phyloP scores from a whole-genome alignment of 2,888 invertebrate genomes.

The Parascotia fuliginaria region DNA sequence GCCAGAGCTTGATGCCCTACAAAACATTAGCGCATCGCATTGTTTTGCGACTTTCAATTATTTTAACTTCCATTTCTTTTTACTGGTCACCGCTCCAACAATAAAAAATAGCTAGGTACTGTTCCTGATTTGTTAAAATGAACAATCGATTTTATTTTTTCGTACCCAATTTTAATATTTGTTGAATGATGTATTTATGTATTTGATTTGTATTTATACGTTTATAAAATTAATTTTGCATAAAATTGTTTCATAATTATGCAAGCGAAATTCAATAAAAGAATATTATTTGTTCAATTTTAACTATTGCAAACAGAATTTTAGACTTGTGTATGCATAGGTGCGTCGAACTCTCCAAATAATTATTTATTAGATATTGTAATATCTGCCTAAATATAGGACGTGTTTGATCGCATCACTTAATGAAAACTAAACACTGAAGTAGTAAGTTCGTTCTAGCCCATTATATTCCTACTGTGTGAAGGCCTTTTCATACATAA shows the following conservation, averaged over 20 bases:
- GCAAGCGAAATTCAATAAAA: no score
- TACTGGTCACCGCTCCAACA: neutral
- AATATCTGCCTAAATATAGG: no score
- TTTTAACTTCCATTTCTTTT: slow-evolving; percentile 11
- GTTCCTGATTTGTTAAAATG: neutral
- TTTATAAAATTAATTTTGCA: no score
- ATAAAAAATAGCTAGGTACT: neutral
- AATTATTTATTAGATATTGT: neutral
- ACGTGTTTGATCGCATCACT: no score
- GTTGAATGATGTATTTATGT: neutral
- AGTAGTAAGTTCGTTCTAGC: no score
- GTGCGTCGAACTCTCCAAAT: neutral
- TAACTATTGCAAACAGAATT: no score
- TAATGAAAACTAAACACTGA: no score
- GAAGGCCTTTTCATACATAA: no score
- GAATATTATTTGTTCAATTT: no score
- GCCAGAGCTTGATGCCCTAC: slow-evolving; percentile 61
- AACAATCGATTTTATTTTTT: neutral
- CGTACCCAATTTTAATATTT: neutral
- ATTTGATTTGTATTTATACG: neutral
- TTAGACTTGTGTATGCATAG: neutral
- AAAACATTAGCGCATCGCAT: slow-evolving; percentile 54
- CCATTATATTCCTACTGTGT: no score
- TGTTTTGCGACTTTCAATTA: slow-evolving; percentile 43
- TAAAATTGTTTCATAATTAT: no score